Evolutionary conservation across 2,888 invertebrate species (phyloP).

Genomic region (Dasysyrphus tricinctus): DNA sequence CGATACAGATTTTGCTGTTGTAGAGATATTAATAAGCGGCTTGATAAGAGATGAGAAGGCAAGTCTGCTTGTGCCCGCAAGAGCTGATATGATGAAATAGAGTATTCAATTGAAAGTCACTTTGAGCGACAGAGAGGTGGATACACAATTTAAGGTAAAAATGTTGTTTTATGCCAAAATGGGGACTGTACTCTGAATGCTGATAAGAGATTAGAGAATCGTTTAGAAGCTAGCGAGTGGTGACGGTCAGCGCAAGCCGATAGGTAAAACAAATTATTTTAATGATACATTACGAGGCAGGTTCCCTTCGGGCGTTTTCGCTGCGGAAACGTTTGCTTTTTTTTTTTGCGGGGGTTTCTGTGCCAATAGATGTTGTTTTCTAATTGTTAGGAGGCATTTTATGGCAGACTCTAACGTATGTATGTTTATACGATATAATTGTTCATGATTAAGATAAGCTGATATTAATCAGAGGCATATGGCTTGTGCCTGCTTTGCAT

Average conservation of each 20-base stretch:
- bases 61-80: not conserved
- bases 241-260: not conserved
- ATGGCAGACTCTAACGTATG: not conserved
- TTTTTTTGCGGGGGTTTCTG: not conserved
- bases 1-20: constrained; percentile 22
- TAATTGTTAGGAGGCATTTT: not conserved
- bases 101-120: not conserved
- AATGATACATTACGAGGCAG: constrained; percentile 4
- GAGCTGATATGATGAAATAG: not conserved
- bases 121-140: constrained; percentile 22
- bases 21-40: not conserved
- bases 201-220: constrained; percentile 2
- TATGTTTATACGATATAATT: not conserved
- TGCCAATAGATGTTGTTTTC: not conserved
- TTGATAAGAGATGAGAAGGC: constrained; percentile 47
- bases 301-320: not conserved
- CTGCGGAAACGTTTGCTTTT: constrained; percentile 21
- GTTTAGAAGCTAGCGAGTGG: not conserved
- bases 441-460: not conserved
- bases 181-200: constrained; percentile 38
- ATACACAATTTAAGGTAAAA: not conserved
- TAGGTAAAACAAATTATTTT: not conserved
- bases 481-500: not conserved
- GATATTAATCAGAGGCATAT: not conserved
- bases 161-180: not conserved